Percentiles rank a stretch among this genome's conserved stretches.
These are phyloP conservation scores for Branchipolynoe longqiensis DNA, from an alignment of 2,888 invertebrate genomes.

Conservation along the genomic window DNA sequence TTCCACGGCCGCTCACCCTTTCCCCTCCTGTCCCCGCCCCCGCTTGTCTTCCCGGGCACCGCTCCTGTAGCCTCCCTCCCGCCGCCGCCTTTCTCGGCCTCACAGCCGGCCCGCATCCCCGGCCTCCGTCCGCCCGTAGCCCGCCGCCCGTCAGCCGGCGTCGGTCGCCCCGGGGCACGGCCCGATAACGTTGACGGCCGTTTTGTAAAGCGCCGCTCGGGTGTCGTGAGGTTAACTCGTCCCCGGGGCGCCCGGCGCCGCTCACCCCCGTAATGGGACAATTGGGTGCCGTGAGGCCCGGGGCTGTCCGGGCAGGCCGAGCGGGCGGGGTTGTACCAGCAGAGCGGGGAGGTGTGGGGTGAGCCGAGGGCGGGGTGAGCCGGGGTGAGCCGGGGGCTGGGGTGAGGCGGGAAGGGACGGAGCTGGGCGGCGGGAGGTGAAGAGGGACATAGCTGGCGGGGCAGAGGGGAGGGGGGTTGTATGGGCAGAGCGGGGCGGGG, in stretches of 20 bases:
- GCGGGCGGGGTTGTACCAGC: not conserved
- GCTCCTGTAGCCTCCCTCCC: not conserved
- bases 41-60: not conserved
- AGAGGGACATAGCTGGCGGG: too few species aligned
- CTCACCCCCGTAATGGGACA: not conserved
- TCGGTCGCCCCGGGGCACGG: not conserved
- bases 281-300: constrained; percentile 8
- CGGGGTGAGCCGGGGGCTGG: too few species aligned
- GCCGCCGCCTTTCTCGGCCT: not conserved
- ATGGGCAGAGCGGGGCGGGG: too few species aligned
- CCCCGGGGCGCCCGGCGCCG: not conserved
- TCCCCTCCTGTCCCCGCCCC: too few species aligned
- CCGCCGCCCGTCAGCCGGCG: not conserved
- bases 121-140: not conserved
- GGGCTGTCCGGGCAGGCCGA: not conserved
- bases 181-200: constrained; percentile 51
- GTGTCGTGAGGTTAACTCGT: constrained; percentile 16
- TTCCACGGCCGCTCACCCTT: not conserved
- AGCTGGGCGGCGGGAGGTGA: too few species aligned
- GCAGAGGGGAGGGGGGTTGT: too few species aligned
- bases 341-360: not conserved
- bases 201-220: constrained; percentile 50
- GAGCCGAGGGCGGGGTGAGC: too few species aligned
- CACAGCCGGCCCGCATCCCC: not conserved
- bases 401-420: too few species aligned